Evolutionary conservation across 2,888 invertebrate genomes (phyloP).

Genomic region (Psococerastis gibbosa): DNA sequence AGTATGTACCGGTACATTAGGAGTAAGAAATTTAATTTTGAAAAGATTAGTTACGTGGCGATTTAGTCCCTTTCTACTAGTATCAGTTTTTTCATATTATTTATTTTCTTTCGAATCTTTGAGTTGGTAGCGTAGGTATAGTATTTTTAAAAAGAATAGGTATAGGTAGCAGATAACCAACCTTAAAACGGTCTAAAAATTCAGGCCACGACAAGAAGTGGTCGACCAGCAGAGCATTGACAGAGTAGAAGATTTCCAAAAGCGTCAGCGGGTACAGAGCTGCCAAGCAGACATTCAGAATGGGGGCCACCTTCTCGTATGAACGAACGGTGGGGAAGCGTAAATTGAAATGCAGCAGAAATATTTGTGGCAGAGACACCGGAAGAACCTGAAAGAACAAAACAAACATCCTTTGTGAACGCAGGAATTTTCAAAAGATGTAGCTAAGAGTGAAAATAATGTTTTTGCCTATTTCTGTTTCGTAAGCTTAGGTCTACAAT

Average conservation of each 20-base stretch:
- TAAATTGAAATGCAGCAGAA: slow-evolving; percentile 76
- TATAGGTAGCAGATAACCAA: slow-evolving; percentile 19
- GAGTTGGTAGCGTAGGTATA: not conserved
- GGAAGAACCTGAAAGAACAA: slow-evolving; percentile 43
- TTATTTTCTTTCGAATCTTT: not conserved
- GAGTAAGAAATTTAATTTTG: too few relatives aligned
- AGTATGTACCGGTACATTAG: too few relatives aligned
- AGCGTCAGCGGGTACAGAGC: slow-evolving; percentile 78
- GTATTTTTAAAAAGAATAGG: slow-evolving; percentile 7
- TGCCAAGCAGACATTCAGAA: slow-evolving; percentile 77
- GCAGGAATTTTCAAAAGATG: too few relatives aligned
- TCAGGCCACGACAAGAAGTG: slow-evolving; percentile 76
- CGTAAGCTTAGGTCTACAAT: too few relatives aligned
- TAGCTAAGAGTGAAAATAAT: too few relatives aligned
- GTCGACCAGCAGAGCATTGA: slow-evolving; percentile 66
- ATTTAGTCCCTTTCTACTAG: too few relatives aligned
- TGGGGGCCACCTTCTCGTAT: slow-evolving; percentile 63
- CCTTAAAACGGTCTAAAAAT: slow-evolving; percentile 71
- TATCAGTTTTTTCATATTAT: slow-evolving; percentile 2
- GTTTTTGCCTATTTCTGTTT: too few relatives aligned
- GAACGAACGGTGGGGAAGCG: slow-evolving; percentile 78
- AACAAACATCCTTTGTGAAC: too few relatives aligned
- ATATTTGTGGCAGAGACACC: slow-evolving; percentile 74
- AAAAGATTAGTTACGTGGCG: too few relatives aligned
- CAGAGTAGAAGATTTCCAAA: slow-evolving; percentile 81